Evolutionary conservation across 2,888 invertebrate genomes (phyloP).

Genomic region (Oscheius sp.): DNA sequence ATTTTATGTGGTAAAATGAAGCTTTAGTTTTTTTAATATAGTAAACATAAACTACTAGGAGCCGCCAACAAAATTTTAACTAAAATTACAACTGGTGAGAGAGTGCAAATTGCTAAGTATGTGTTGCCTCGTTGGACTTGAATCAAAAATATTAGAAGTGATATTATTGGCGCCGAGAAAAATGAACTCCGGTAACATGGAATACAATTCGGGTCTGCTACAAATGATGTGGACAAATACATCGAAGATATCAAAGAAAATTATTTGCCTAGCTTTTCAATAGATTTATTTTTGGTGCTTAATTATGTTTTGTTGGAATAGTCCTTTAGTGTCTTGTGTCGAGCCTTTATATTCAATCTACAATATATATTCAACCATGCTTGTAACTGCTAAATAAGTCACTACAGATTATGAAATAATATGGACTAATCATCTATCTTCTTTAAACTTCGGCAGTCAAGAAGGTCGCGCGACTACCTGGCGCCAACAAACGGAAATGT

Average conservation of each 20-base stretch:
- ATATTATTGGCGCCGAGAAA: slow-evolving; percentile 38
- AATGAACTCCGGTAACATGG: slow-evolving; percentile 36
- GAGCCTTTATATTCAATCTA: too few species aligned
- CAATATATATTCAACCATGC: slow-evolving; percentile 81
- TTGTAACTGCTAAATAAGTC: slow-evolving; percentile 61
- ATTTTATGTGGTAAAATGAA: slow-evolving; percentile 33
- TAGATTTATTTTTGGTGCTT: slow-evolving; percentile 33
- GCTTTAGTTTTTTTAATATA: slow-evolving; percentile 36
- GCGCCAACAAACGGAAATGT: too few species aligned
- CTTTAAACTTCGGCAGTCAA: too few species aligned
- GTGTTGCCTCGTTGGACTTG: slow-evolving; percentile 35
- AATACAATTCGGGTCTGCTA: slow-evolving; percentile 25
- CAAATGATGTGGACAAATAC: slow-evolving; percentile 38
- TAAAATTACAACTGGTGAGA: slow-evolving; percentile 13
- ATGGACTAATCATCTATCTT: too few species aligned
- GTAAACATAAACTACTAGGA: slow-evolving; percentile 31
- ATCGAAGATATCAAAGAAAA: slow-evolving; percentile 41
- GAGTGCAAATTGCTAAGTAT: slow-evolving; percentile 29
- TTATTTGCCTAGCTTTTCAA: slow-evolving; percentile 41
- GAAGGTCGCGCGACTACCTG: too few species aligned
- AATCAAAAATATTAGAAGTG: slow-evolving; percentile 41
- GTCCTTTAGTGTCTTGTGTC: too few species aligned
- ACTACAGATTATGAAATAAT: slow-evolving; percentile 50
- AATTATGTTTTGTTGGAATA: neutral
- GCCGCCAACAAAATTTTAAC: slow-evolving; percentile 2